Base-by-base conservation (phyloP, 1,140 invertebrate genomes). In the Chelonus insularis region DNA sequence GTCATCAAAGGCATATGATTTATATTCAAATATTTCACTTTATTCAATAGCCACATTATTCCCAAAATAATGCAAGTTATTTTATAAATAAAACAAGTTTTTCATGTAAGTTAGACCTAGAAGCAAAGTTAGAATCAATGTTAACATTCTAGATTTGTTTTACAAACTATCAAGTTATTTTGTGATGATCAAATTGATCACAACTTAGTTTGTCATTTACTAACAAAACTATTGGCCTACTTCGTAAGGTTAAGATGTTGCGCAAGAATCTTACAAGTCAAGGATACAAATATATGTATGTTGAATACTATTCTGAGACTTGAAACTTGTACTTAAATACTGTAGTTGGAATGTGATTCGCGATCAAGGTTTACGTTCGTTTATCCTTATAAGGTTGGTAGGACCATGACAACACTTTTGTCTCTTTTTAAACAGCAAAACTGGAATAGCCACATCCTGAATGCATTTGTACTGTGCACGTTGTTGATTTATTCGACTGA, bases 161-260 rank as follows among this genome's bases (percentile, higher is more conserved):
- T 34, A 20, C 32, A 52, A 21, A 54, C n/a, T 5, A 23, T 29
- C 21, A 45, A 45, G 21, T 20, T 36, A 43, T 41, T 12, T 18
- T 29, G 39, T 20, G 16, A 34, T 21, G 25, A 12, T 34, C 11
- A 23, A 48, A 51, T 43, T 60, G 21, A 48, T 48, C n/a, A 56
- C n/a, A 6, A 32, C 8, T 12, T 16, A 21, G n/a, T 39, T 50
- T 45, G 6, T 29, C n/a, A 55, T 36, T 47, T 37, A 47, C 41
- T 12, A 29, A 54, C 34, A 63, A 63, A 63, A 63, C 48, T 20
- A 50, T 50, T 63, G 55, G 57, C 61, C 61, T 29, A 57, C 45
- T 63, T 63, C 37, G 36, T 52, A 57, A 63, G 36, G 55, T 57
- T 39, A 32, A 29, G 21, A 18, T 41, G 32, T 60, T 60, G 47